Conservation (phyloP, 2,113 vertebrate genomes). For the Scomber japonicus region DNA sequence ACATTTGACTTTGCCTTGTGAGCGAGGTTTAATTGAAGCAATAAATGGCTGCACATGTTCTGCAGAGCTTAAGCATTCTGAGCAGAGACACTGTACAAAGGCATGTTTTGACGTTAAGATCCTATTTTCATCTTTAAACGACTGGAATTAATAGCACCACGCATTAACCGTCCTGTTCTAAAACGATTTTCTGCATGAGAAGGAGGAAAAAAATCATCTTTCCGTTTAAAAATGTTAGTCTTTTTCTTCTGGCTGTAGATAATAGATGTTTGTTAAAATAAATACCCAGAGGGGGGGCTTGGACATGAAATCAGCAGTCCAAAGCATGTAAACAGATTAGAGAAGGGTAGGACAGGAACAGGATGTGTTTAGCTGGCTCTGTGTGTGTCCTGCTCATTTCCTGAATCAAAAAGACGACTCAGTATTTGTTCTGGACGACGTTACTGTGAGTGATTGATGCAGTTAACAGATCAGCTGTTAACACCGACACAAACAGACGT, state of each 20-base stretch:
- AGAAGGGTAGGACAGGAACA: slow-evolving; percentile 14
- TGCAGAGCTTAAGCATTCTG: background rate
- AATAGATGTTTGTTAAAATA: slow-evolving; percentile 35
- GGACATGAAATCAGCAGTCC: slow-evolving; percentile 19
- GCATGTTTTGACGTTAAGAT: background rate
- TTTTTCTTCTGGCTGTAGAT: slow-evolving; percentile 19
- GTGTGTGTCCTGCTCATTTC: slow-evolving; percentile 11
- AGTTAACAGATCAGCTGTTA: slow-evolving; percentile 32
- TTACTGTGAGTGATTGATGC: slow-evolving; percentile 15
- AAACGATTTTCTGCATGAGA: slow-evolving; percentile 2
- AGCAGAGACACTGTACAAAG: background rate
- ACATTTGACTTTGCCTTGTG: slow-evolving; percentile 39
- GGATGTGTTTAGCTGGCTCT: background rate
- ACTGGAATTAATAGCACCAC: background rate
- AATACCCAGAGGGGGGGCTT: slow-evolving; percentile 11
- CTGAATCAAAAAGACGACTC: slow-evolving; percentile 13
- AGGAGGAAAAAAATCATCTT: background rate
- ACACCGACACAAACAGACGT: slow-evolving; percentile 2
- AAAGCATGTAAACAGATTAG: slow-evolving; percentile 45
- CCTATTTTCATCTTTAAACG: background rate
- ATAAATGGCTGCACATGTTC: slow-evolving; percentile 2
- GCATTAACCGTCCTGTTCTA: background rate
- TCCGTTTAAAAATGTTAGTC: background rate
- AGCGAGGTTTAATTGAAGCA: slow-evolving; percentile 36
- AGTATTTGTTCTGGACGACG: slow-evolving; percentile 31